A percentile compares a stretch with the other conserved stretches of the same genome.
phyloP scores from a whole-genome alignment of 35 echinoderm and acorn worm genomes.

The Anneissia japonica region DNA sequence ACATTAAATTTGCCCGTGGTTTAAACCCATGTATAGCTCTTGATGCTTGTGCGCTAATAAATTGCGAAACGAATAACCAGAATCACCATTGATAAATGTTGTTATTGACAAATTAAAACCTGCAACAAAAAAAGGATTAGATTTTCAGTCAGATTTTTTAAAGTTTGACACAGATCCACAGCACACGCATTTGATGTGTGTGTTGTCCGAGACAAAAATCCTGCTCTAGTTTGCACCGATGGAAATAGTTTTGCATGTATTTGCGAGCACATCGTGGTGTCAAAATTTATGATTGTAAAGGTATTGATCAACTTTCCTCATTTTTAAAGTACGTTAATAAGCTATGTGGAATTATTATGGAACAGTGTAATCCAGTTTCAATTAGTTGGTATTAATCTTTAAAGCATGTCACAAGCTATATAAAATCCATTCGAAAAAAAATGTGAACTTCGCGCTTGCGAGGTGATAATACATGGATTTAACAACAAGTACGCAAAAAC shows the following conservation, averaged over 20 bases:
- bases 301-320: neutral
- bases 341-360: neutral
- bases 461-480: neutral
- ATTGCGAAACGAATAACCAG: no score
- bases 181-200: neutral
- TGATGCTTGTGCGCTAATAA: no score
- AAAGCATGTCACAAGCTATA: neutral
- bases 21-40: no score
- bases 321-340: no score
- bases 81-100: no score
- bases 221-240: neutral
- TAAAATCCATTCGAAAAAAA: neutral
- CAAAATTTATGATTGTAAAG: neutral
- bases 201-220: neutral
- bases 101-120: no score
- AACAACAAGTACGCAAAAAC: neutral
- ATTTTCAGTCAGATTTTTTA: no score
- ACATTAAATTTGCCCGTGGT: no score
- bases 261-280: neutral
- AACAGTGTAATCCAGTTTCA: neutral
- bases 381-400: neutral
- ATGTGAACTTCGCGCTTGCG: neutral
- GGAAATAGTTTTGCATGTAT: neutral
- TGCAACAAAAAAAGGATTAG: no score
- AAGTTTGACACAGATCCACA: neutral